Percentiles rank a stretch among this genome's conserved stretches.
phyloP scores from a whole-genome alignment of 2,888 invertebrate species.

The Diadromus collaris region DNA sequence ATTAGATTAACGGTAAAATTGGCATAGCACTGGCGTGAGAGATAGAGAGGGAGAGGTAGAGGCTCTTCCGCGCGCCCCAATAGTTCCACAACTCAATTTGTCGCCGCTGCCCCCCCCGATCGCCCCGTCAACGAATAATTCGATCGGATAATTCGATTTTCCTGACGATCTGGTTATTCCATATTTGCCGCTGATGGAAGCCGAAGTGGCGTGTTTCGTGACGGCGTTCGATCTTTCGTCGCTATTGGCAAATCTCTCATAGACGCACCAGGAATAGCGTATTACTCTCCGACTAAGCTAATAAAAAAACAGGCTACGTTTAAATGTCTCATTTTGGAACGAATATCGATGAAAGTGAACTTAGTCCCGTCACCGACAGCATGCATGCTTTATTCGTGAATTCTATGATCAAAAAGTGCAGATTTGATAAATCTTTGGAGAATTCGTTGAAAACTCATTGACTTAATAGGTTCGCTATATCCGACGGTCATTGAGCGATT shows the following conservation, averaged over 20 bases:
- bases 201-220: background rate
- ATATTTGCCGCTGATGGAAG: conserved; percentile 41
- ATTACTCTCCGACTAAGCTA: background rate
- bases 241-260: background rate
- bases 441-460: conserved; percentile 1
- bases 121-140: conserved; percentile 30
- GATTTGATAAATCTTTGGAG: background rate
- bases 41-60: background rate
- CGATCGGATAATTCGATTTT: conserved; percentile 53
- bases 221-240: conserved; percentile 10
- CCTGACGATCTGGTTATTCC: conserved; percentile 50
- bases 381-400: background rate
- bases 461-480: background rate
- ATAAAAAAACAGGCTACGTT: background rate
- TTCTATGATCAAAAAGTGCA: background rate
- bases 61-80: background rate
- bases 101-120: conserved; percentile 3
- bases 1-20: conserved; percentile 43
- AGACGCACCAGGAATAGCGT: background rate
- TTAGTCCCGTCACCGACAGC: background rate
- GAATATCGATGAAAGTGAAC: background rate
- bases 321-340: background rate
- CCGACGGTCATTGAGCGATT: background rate
- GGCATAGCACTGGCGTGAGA: conserved; percentile 37
- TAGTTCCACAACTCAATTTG: conserved; percentile 50